Evolutionary conservation across 64 coral and sea anemone species (phyloP).

Genomic region (Actinia tenebrosa): DNA sequence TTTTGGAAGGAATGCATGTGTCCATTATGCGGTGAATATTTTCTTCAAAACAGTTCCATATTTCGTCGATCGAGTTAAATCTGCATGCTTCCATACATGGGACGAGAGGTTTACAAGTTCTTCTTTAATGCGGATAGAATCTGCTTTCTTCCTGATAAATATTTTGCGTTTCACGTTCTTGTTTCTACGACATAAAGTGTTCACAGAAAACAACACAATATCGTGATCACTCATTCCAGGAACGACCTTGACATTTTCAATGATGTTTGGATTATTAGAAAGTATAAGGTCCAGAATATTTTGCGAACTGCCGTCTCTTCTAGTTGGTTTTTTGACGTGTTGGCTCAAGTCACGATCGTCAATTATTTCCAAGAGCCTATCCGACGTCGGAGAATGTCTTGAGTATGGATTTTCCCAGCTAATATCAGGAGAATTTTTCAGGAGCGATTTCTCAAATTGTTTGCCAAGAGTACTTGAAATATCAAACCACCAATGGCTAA

Average conservation of each 20-base stretch:
- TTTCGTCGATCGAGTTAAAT: too few species aligned
- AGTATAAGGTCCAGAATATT: slow-evolving; percentile 27
- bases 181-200: slow-evolving; percentile 30
- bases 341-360: slow-evolving; percentile 39
- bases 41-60: too few species aligned
- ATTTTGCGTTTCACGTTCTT: slow-evolving; percentile 44
- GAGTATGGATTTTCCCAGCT: too few species aligned
- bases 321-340: slow-evolving; percentile 40
- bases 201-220: slow-evolving; percentile 34
- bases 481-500: too few species aligned
- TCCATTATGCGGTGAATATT: too few species aligned
- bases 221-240: slow-evolving; percentile 53
- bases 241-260: slow-evolving; percentile 18
- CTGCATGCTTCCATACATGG: too few species aligned
- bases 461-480: too few species aligned
- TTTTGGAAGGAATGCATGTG: too few species aligned
- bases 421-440: too few species aligned
- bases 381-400: background rate
- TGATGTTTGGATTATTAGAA: slow-evolving; percentile 22
- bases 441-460: too few species aligned
- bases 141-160: slow-evolving; percentile 30
- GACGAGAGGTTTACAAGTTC: too few species aligned
- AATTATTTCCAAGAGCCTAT: slow-evolving; percentile 27
- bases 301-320: slow-evolving; percentile 31
- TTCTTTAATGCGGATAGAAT: too few species aligned